These are phyloP conservation scores for Cichlasoma orientale DNA, from an alignment of 2,797 vertebrate genomes.

Conservation along the genomic window DNA sequence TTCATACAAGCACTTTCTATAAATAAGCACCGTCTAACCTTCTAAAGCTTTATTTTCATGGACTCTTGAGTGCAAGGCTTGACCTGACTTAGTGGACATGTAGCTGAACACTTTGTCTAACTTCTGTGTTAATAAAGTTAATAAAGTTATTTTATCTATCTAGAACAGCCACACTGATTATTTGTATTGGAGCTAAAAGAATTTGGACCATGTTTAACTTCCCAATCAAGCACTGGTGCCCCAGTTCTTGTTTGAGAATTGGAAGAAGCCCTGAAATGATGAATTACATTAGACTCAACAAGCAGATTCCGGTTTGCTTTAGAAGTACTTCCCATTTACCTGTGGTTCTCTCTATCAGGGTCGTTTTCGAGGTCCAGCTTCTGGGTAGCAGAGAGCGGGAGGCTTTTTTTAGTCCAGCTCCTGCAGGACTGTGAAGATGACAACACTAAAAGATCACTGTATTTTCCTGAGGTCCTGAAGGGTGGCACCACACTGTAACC, in stretches of 20 bases:
- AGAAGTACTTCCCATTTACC: conserved; percentile 68
- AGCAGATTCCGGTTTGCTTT: background rate
- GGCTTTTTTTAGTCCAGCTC: conserved; percentile 82
- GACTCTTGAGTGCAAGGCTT: too few relatives aligned
- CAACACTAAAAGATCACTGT: conserved; percentile 83
- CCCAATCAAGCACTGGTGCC: too few relatives aligned
- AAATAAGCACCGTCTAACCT: too few relatives aligned
- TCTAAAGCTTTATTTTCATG: too few relatives aligned
- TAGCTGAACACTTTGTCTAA: too few relatives aligned
- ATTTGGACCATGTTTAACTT: background rate
- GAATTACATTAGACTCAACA: background rate
- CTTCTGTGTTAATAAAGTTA: too few relatives aligned
- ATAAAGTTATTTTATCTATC: background rate
- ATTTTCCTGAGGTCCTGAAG: conserved; percentile 84
- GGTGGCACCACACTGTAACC: conserved; percentile 86
- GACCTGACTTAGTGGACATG: too few relatives aligned
- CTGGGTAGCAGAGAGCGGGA: conserved; percentile 78
- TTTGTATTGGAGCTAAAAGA: background rate
- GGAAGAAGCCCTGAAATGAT: background rate
- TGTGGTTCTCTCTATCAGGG: conserved; percentile 85
- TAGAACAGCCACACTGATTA: background rate
- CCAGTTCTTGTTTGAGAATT: background rate
- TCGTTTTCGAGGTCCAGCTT: conserved; percentile 53
- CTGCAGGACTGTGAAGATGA: conserved; percentile 69
- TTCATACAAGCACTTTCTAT: too few relatives aligned